These are phyloP conservation scores for Drosophila bipectinata DNA, from an alignment of 1,140 invertebrate genomes.

Conservation along the genomic window DNA sequence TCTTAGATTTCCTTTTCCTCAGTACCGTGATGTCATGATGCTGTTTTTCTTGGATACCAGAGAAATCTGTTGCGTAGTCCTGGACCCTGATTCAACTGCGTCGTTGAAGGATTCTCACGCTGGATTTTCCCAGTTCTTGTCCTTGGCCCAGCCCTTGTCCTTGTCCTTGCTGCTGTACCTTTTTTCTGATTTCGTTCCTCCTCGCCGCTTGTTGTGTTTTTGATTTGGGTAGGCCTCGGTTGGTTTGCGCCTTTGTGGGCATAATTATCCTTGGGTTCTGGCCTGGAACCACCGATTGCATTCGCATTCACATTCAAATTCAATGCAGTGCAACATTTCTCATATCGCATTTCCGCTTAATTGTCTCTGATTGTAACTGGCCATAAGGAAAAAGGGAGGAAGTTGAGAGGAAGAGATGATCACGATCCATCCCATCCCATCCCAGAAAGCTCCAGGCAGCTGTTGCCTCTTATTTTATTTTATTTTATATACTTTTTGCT, in stretches of 20 bases:
- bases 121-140: constrained; percentile 47
- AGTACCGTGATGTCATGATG: constrained; percentile 7
- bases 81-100: constrained; percentile 35
- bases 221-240: constrained; percentile 72
- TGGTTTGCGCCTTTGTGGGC: constrained; percentile 38
- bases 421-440: constrained; percentile 26
- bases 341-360: constrained; percentile 71
- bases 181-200: constrained; percentile 42
- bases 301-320: constrained; percentile 75
- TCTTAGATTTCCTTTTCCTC: not conserved
- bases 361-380: constrained; percentile 60
- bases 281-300: constrained; percentile 48
- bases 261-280: constrained; percentile 38
- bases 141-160: constrained; percentile 43
- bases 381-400: constrained; percentile 16
- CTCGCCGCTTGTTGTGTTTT: constrained; percentile 50
- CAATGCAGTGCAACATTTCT: constrained; percentile 52
- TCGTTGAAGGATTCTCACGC: constrained; percentile 47
- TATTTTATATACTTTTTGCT: not conserved
- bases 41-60: constrained; percentile 39
- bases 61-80: constrained; percentile 48
- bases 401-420: constrained; percentile 27
- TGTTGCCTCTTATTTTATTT: constrained; percentile 45
- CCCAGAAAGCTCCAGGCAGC: constrained; percentile 43
- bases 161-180: constrained; percentile 52